Conservation (phyloP, 2,888 invertebrate species). For the Timema podura region DNA sequence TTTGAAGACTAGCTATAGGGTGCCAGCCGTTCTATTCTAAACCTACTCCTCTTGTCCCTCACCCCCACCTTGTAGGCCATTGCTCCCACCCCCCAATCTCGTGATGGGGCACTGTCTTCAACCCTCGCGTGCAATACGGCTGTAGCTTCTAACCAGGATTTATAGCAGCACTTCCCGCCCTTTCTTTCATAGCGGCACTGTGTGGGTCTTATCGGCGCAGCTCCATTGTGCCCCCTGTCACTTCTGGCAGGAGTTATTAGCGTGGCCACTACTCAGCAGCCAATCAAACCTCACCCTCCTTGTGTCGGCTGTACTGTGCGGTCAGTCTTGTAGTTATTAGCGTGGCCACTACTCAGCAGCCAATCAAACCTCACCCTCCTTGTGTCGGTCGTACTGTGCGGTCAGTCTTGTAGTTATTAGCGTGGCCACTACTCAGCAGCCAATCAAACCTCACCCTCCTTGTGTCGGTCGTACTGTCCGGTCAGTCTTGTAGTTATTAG, state of each 20-base stretch:
- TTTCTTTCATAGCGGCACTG: not conserved
- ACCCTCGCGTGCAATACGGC: not conserved
- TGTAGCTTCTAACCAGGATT: slow-evolving; percentile 10
- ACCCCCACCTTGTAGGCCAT: no score
- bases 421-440: slow-evolving; percentile 13
- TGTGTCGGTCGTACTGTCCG: no score
- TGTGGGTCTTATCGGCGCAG: slow-evolving; percentile 4
- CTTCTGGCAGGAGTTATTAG: slow-evolving; percentile 1
- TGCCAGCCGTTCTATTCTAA: no score
- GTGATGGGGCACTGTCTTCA: not conserved
- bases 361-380: slow-evolving; percentile 7
- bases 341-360: slow-evolving; percentile 13
- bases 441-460: slow-evolving; percentile 7
- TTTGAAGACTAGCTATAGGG: no score
- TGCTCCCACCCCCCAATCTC: not conserved
- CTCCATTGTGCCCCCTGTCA: slow-evolving; percentile 11
- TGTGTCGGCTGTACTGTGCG: no score
- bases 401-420: slow-evolving; percentile 10
- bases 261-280: slow-evolving; percentile 13
- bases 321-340: slow-evolving; percentile 10
- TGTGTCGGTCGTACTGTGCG: no score
- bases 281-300: slow-evolving; percentile 7
- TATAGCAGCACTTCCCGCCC: slow-evolving; percentile 7
- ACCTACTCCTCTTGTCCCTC: no score
- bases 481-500: slow-evolving; percentile 10